Evolutionary conservation across 2,797 vertebrate genomes (phyloP).

Genomic region (Rhinella marina): DNA sequence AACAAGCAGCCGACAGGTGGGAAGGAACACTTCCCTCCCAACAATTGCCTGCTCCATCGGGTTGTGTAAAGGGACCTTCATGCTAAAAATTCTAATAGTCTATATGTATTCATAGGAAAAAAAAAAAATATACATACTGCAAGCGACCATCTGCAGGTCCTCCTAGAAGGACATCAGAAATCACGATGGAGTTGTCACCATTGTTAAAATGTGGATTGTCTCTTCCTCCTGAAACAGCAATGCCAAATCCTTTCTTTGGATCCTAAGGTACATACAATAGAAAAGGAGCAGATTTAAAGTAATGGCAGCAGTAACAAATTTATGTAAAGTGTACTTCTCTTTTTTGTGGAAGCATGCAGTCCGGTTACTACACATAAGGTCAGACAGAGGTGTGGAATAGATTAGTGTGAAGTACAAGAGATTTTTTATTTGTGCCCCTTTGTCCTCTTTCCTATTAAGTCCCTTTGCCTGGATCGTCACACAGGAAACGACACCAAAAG

Average conservation of each 20-base stretch:
- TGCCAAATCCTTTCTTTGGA: constrained; percentile 94
- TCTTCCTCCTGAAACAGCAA: constrained; percentile 93
- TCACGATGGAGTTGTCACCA: constrained; percentile 90
- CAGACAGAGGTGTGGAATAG: too few species aligned
- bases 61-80: too few species aligned
- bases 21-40: too few species aligned
- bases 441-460: too few species aligned
- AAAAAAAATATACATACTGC: constrained; percentile 77
- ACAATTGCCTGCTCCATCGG: too few species aligned
- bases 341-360: too few species aligned
- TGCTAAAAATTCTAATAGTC: not conserved
- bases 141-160: constrained; percentile 92
- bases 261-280: constrained; percentile 74
- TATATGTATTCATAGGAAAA: not conserved
- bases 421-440: too few species aligned
- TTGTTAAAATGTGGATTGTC: constrained; percentile 97
- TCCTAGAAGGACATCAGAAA: constrained; percentile 92
- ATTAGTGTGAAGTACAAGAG: too few species aligned
- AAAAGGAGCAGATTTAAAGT: not conserved
- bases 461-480: not conserved
- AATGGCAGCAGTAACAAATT: not conserved
- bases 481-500: too few species aligned
- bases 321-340: not conserved
- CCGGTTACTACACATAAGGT: too few species aligned
- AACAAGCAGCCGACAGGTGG: too few species aligned